A percentile compares a stretch with the other conserved stretches of the same genome.
Evolutionary conservation across 2,797 vertebrate species (phyloP).

Genomic region (Neosalanx taihuensis): DNA sequence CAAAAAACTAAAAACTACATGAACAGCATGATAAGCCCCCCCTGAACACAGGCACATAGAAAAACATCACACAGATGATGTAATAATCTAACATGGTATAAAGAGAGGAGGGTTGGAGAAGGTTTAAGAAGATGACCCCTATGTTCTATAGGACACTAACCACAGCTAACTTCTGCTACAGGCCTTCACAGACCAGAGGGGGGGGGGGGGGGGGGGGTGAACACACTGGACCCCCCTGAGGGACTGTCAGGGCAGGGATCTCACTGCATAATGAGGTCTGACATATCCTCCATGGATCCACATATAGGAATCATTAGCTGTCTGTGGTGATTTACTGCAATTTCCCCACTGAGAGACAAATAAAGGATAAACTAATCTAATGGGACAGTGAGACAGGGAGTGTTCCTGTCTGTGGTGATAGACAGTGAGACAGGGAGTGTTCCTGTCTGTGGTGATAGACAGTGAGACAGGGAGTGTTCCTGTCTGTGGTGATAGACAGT

Average conservation of each 20-base stretch:
- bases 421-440: too few relatives aligned
- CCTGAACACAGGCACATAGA: constrained; percentile 18
- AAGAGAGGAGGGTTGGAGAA: neutral
- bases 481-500: too few relatives aligned
- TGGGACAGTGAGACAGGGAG: too few relatives aligned
- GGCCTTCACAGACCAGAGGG: constrained; percentile 2
- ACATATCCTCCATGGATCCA: too few relatives aligned
- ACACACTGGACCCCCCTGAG: constrained; percentile 3
- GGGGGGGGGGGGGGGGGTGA: neutral
- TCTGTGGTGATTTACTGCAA: too few relatives aligned
- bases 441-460: too few relatives aligned
- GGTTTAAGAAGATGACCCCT: constrained; percentile 7
- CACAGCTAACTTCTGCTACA: constrained; percentile 1
- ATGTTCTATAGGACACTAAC: neutral
- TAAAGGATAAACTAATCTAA: too few relatives aligned
- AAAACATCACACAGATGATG: constrained; percentile 12
- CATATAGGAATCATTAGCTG: too few relatives aligned
- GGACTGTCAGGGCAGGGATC: neutral
- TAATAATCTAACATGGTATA: constrained; percentile 10
- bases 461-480: too few relatives aligned
- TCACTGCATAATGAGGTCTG: too few relatives aligned
- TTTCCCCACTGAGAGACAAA: too few relatives aligned
- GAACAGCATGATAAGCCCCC: neutral
- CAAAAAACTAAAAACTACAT: constrained; percentile 5
- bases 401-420: too few relatives aligned